A percentile compares a stretch with the other conserved stretches of the same genome.
Evolutionary conservation across 2,797 vertebrate species (phyloP).

Genomic region (Psittacula echo): DNA sequence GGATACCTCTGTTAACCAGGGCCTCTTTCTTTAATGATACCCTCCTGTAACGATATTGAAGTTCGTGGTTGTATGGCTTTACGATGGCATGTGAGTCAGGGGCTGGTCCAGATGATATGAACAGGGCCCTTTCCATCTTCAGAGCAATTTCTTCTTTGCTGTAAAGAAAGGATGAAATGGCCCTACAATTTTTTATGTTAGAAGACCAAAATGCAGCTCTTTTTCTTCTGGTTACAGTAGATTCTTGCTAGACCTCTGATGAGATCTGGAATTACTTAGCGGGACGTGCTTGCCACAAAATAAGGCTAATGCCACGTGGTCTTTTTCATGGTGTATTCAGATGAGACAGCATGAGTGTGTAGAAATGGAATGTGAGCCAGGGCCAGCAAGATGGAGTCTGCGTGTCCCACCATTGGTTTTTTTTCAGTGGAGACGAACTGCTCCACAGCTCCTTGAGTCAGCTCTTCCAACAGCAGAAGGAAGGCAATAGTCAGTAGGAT

Average conservation of each 20-base stretch:
- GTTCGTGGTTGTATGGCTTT: neutral
- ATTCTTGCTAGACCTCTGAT: neutral
- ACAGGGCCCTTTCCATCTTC: neutral
- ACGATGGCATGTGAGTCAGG: neutral
- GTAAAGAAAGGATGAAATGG: neutral
- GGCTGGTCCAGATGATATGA: neutral
- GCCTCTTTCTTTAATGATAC: neutral
- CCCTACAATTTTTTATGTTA: neutral
- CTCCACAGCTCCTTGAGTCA: neutral
- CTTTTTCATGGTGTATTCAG: neutral
- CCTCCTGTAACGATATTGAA: neutral
- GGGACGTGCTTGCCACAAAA: neutral
- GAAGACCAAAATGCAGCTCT: neutral
- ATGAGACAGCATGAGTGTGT: fast-evolving
- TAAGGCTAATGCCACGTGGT: neutral
- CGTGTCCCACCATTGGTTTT: neutral
- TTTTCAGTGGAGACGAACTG: neutral
- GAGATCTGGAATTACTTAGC: neutral
- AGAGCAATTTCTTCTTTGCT: neutral
- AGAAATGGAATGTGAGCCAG: neutral
- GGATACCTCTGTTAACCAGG: neutral
- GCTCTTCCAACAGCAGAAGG: neutral
- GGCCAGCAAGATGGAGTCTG: neutral
- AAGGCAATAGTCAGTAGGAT: neutral
- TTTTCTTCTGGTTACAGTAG: neutral